These are phyloP conservation scores for Penaeus monodon DNA, from an alignment of 2,888 invertebrate genomes.

Conservation along the genomic window DNA sequence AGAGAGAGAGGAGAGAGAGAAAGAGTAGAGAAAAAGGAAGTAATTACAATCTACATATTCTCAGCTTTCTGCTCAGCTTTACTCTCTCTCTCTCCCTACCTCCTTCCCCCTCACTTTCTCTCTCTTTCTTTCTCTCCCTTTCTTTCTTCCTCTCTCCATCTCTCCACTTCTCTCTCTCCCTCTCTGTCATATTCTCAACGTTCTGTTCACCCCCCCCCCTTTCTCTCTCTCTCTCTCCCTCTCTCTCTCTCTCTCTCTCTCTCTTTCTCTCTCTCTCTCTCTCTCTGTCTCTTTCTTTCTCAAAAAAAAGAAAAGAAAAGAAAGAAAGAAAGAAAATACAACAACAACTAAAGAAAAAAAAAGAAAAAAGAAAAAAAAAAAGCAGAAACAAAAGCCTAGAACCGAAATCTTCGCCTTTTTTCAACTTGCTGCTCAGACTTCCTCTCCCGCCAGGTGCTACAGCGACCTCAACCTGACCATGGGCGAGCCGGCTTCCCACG, in stretches of 20 bases:
- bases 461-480: constrained; percentile 51
- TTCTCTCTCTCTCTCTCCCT: not conserved
- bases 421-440: too few species aligned
- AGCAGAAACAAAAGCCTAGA: too few species aligned
- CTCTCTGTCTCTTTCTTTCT: not conserved
- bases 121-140: not conserved
- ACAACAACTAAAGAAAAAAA: too few species aligned
- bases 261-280: not conserved
- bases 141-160: not conserved
- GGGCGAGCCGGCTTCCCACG: constrained; percentile 41
- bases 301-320: too few species aligned
- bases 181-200: not conserved
- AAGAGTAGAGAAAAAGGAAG: not conserved
- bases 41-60: not conserved
- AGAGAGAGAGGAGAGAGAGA: not conserved
- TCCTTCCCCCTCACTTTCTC: not conserved
- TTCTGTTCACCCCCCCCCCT: not conserved
- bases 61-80: not conserved
- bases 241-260: not conserved
- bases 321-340: too few species aligned
- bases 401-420: too few species aligned
- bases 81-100: not conserved
- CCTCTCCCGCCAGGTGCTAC: constrained; percentile 32
- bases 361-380: too few species aligned
- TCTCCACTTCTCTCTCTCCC: not conserved